phyloP scores from a whole-genome alignment of 2,113 vertebrate species.

The Thunnus thynnus region DNA sequence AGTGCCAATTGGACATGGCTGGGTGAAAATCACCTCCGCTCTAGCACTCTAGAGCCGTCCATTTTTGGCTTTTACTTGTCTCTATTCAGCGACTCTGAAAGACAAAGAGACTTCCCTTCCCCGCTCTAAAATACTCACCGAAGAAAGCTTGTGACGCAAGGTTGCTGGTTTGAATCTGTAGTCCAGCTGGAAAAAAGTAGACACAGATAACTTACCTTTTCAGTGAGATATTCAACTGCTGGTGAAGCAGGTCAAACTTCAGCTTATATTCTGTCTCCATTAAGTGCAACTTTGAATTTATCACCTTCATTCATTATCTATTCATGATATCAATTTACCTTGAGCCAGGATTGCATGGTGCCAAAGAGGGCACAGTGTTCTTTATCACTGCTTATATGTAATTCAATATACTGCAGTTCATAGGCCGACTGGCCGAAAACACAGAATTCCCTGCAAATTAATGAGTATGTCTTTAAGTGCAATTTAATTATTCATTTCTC shows the following conservation, averaged over 20 bases:
- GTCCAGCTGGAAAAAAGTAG: too few species aligned
- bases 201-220: too few species aligned
- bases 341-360: neutral
- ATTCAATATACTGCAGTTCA: too few species aligned
- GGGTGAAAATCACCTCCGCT: conserved; percentile 57
- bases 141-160: neutral
- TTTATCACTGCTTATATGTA: too few species aligned
- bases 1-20: conserved; percentile 63
- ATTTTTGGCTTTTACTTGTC: conserved; percentile 17
- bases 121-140: neutral
- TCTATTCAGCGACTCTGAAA: conserved; percentile 13
- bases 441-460: too few species aligned
- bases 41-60: conserved; percentile 15
- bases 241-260: neutral
- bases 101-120: neutral
- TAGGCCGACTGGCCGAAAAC: too few species aligned
- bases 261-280: too few species aligned
- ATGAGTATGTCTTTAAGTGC: too few species aligned
- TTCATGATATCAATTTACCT: neutral
- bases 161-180: neutral
- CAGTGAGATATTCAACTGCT: neutral
- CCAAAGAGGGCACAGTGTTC: too few species aligned
- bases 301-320: neutral
- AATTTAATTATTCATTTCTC: neutral
- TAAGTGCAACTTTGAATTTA: too few species aligned